These are phyloP conservation scores for Podarcis lilfordi DNA, from an alignment of 2,797 vertebrate species.

Conservation along the genomic window DNA sequence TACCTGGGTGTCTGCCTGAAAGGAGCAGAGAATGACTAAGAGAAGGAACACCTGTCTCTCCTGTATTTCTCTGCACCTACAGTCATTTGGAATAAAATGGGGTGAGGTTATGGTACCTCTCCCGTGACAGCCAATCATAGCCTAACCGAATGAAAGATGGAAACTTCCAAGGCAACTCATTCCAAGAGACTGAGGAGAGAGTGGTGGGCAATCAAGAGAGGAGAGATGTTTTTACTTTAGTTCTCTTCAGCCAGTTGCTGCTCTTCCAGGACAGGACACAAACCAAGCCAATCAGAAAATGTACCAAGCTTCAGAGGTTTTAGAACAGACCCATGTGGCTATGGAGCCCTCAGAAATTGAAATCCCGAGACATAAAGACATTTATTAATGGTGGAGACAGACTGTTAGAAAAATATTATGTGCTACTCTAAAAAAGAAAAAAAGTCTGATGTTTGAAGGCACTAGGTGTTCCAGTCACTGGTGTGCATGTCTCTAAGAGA, in stretches of 20 bases:
- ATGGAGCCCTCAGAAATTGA: neutral
- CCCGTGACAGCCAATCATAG: neutral
- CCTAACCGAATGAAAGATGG: neutral
- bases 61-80: neutral
- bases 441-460: neutral
- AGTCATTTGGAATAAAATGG: neutral
- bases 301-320: slow-evolving; percentile 61
- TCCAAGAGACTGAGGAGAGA: neutral
- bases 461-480: neutral
- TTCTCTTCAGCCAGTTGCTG: slow-evolving; percentile 62
- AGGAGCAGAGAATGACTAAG: slow-evolving; percentile 62
- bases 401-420: neutral
- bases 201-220: neutral
- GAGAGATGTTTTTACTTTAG: slow-evolving; percentile 10
- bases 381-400: neutral
- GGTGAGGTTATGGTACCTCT: neutral
- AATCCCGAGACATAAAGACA: neutral
- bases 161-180: neutral
- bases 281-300: slow-evolving; percentile 68
- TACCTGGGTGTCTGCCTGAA: slow-evolving; percentile 50
- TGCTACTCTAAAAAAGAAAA: neutral
- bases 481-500: neutral
- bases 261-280: slow-evolving; percentile 58
- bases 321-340: neutral
- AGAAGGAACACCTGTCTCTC: slow-evolving; percentile 26